These are phyloP conservation scores for Pseudorasbora parva DNA, from an alignment of 2,113 vertebrate genomes.

Conservation along the genomic window DNA sequence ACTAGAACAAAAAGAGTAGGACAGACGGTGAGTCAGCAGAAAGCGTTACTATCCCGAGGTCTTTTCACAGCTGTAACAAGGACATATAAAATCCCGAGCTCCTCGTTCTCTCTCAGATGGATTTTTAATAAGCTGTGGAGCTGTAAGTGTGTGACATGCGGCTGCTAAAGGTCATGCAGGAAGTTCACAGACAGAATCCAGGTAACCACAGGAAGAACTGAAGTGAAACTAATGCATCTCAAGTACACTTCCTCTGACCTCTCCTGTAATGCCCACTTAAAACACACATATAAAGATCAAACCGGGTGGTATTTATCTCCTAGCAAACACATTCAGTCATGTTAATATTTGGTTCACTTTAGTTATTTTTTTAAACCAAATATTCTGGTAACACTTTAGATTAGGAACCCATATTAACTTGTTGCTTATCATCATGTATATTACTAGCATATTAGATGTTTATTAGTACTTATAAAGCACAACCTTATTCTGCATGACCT, in stretches of 20 bases:
- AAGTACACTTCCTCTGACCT: not conserved
- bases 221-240: not conserved
- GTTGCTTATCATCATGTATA: too few relatives aligned
- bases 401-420: too few relatives aligned
- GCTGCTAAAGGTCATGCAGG: not conserved
- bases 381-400: too few relatives aligned
- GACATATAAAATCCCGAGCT: slow-evolving; percentile 1
- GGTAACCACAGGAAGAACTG: not conserved
- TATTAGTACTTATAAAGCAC: too few relatives aligned
- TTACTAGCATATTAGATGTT: too few relatives aligned
- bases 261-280: not conserved
- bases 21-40: slow-evolving; percentile 47
- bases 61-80: slow-evolving; percentile 24
- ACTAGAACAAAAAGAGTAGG: slow-evolving; percentile 38
- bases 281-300: not conserved
- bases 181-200: not conserved
- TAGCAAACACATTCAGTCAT: too few relatives aligned
- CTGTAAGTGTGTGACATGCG: not conserved
- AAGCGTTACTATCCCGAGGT: slow-evolving; percentile 38
- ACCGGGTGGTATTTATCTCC: not conserved
- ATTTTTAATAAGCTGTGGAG: slow-evolving; percentile 20
- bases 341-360: too few relatives aligned
- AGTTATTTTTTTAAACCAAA: too few relatives aligned
- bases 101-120: slow-evolving; percentile 16
- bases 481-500: too few relatives aligned